These are phyloP conservation scores for Himalopsyche tibetana DNA, from an alignment of 2,888 invertebrate genomes.

Conservation along the genomic window DNA sequence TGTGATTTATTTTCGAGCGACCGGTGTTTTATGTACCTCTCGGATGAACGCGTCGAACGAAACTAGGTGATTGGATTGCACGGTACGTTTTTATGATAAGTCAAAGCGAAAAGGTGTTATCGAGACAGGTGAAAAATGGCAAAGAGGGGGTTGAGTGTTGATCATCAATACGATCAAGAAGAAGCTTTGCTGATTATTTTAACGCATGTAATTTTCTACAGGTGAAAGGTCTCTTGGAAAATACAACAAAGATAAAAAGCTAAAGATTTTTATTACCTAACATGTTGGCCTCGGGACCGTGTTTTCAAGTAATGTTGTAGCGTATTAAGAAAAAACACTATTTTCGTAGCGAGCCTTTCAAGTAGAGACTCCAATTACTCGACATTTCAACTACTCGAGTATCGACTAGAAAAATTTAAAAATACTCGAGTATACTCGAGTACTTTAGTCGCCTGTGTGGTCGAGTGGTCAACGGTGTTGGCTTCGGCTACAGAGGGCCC, in stretches of 20 bases:
- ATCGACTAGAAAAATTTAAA: too few species aligned
- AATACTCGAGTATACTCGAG: too few species aligned
- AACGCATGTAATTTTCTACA: background rate
- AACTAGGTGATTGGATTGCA: slow-evolving; percentile 6
- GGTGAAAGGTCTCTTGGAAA: background rate
- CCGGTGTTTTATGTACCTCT: background rate
- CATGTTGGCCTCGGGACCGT: too few species aligned
- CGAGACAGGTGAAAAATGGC: background rate
- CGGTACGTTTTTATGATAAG: background rate
- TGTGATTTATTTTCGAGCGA: background rate
- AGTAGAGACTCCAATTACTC: too few species aligned
- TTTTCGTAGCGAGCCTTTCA: too few species aligned
- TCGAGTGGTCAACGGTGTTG: too few species aligned
- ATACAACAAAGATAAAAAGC: background rate
- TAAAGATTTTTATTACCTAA: too few species aligned
- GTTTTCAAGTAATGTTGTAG: too few species aligned
- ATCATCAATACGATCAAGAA: background rate
- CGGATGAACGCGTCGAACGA: background rate
- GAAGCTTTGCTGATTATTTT: background rate
- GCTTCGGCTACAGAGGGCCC: too few species aligned
- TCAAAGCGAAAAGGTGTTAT: background rate
- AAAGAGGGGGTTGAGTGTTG: background rate
- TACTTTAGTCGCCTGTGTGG: too few species aligned
- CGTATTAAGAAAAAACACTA: too few species aligned
- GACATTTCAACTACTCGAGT: too few species aligned